Evolutionary conservation across 2,113 vertebrate genomes (phyloP), one percentile per base, ranked within the genome.

Genomic region (Stomatorhinus ivindoensis): DNA sequence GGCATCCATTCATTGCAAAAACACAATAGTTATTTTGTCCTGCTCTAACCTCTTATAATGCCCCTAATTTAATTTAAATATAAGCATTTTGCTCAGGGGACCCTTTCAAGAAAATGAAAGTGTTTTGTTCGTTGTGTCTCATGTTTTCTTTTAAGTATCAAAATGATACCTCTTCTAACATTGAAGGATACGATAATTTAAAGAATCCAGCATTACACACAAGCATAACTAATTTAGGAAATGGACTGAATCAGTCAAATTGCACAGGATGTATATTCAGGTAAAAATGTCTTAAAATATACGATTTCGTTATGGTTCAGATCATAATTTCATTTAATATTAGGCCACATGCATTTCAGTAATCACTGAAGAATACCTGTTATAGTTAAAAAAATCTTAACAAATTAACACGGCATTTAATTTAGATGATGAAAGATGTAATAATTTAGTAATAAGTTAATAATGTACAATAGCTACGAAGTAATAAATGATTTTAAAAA

Each of bases 1-100:
- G 35, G 51, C 47, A 19, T 58, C 21, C 35, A 50, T 86, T n/a
- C 39, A 27, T 65, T 86, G 42, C 88, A 89, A n/a, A 82, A 82
- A 24, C 55, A 44, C 47, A 86, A 86, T 85, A 86, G 46, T 46
- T 48, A 86, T 86, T 42, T 86, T 86, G 83, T 86, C 83, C n/a
- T 85, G 5, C 42, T 47, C 21, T 48, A 85, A 85, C 46, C 21
- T 48, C 44, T 86, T 27, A 86, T 80, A 80, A 39, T 80, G 15
- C 47, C 46, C 21, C 46, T 48, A 85, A 85, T 44, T 85, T 85
- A 48, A 47, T 44, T 48, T 48, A 85, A 47, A 42, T 80, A 80
- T 80, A 42, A 80, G 15, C 73, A 80, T 80, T 80, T 80, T 19
- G 35, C 35, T 42, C 73, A 42, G 35, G 15, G 73, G 73, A 47